phyloP scores from a whole-genome alignment of 2,797 vertebrate species.

The Labeo calbasu region DNA sequence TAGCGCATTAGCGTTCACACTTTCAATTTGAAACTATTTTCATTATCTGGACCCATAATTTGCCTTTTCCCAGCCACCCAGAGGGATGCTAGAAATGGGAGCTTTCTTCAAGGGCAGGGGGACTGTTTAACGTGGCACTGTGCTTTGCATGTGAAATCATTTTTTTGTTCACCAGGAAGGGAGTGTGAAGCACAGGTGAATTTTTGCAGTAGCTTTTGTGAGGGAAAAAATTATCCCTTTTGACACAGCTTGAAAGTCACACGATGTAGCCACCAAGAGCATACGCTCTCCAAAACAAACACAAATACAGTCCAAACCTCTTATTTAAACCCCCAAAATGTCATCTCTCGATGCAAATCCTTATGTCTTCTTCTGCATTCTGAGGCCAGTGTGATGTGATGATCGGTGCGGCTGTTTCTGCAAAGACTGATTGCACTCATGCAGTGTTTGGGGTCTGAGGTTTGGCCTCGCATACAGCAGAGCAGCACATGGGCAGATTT shows the following conservation, averaged over 20 bases:
- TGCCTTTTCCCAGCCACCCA: conserved; percentile 75
- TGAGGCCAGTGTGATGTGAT: conserved; percentile 21
- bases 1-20: conserved; percentile 80
- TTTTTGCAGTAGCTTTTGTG: not conserved
- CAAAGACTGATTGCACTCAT: conserved; percentile 36
- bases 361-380: conserved; percentile 8
- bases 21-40: conserved; percentile 84
- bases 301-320: conserved; percentile 7
- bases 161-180: conserved; percentile 66
- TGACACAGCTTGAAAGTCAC: conserved; percentile 2
- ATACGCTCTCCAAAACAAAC: conserved; percentile 3
- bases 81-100: conserved; percentile 76
- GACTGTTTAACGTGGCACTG: conserved; percentile 68
- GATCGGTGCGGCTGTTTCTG: conserved; percentile 26
- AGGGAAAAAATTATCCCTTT: not conserved
- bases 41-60: conserved; percentile 81
- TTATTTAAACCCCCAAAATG: not conserved
- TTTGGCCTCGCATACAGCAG: conserved; percentile 22
- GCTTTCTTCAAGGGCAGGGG: conserved; percentile 76
- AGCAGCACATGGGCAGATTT: conserved; percentile 48
- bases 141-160: conserved; percentile 75
- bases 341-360: conserved; percentile 13
- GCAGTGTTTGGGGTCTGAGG: conserved; percentile 44
- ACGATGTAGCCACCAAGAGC: not conserved
- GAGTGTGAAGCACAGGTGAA: conserved; percentile 41